Percentiles rank a stretch among this genome's conserved stretches.
Evolutionary conservation across 2,113 vertebrate species (phyloP).

Genomic region (Nothocercus nigrocapillus): DNA sequence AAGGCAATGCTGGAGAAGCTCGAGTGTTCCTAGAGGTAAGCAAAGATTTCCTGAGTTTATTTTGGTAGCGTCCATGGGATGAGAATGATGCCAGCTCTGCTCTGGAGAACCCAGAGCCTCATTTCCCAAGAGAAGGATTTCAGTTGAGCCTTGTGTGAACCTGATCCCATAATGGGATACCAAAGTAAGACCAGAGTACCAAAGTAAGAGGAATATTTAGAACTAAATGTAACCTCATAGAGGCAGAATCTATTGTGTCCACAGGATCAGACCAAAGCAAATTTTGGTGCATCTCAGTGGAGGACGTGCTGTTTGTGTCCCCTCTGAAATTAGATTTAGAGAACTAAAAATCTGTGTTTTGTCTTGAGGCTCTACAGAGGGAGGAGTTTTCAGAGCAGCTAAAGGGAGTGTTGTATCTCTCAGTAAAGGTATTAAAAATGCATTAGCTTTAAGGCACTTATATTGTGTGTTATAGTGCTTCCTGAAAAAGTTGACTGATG

Average conservation of each 20-base stretch:
- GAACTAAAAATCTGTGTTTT: background rate
- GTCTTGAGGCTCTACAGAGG: background rate
- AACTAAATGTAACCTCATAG: background rate
- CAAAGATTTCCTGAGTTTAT: background rate
- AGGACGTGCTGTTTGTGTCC: background rate
- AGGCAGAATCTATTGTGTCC: rapidly evolving
- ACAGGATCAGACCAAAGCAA: background rate
- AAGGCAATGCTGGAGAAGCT: background rate
- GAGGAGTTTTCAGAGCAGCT: background rate
- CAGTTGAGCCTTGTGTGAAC: rapidly evolving
- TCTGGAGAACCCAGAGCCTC: background rate
- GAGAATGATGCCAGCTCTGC: background rate
- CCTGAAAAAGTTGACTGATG: background rate
- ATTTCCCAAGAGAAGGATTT: background rate
- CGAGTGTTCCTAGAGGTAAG: background rate
- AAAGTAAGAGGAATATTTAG: background rate
- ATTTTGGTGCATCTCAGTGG: background rate
- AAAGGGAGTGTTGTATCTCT: background rate
- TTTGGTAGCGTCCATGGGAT: background rate
- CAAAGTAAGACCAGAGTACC: too few species aligned
- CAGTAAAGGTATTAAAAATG: background rate
- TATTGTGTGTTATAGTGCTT: background rate
- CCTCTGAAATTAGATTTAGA: background rate
- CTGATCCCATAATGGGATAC: background rate
- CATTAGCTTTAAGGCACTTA: background rate